Conservation (phyloP, 2,113 vertebrate species). For the Bujurquina vittata region DNA sequence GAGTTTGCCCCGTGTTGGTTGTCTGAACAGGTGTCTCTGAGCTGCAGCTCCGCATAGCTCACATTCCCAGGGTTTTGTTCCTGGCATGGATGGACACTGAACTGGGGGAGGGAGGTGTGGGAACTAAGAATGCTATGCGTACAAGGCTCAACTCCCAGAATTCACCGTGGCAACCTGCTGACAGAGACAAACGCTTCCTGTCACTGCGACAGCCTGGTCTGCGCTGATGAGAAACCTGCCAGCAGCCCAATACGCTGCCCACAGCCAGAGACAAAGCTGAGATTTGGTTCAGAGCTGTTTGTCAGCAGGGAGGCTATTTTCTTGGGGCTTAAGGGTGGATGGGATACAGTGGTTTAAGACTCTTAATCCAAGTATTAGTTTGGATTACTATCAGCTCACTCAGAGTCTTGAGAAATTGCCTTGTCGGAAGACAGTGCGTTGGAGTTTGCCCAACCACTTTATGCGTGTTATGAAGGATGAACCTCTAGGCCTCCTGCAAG, state of each 20-base stretch:
- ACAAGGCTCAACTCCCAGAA: conserved; percentile 39
- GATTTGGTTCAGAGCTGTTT: conserved; percentile 16
- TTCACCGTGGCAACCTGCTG: conserved; percentile 48
- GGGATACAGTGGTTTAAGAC: conserved; percentile 55
- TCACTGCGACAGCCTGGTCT: conserved; percentile 8
- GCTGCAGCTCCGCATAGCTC: conserved; percentile 57
- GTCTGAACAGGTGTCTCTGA: conserved; percentile 66
- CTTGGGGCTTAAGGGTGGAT: conserved; percentile 48
- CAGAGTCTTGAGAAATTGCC: conserved; percentile 20
- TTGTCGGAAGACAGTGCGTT: not conserved
- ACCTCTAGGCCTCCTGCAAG: not conserved
- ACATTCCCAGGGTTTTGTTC: conserved; percentile 73
- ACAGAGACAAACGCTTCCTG: conserved; percentile 56
- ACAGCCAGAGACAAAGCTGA: conserved; percentile 10
- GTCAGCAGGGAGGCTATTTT: conserved; percentile 60
- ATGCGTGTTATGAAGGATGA: not conserved
- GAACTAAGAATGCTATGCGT: conserved; percentile 51
- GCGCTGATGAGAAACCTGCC: conserved; percentile 50
- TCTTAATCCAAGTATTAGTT: conserved; percentile 56
- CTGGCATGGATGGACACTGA: conserved; percentile 41
- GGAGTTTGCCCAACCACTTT: not conserved
- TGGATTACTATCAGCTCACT: conserved; percentile 43
- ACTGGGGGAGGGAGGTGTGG: conserved; percentile 47
- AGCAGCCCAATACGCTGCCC: not conserved
- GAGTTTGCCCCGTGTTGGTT: conserved; percentile 24